These are phyloP conservation scores for Lochmaea capreae DNA, from an alignment of 2,888 invertebrate genomes.

Conservation along the genomic window DNA sequence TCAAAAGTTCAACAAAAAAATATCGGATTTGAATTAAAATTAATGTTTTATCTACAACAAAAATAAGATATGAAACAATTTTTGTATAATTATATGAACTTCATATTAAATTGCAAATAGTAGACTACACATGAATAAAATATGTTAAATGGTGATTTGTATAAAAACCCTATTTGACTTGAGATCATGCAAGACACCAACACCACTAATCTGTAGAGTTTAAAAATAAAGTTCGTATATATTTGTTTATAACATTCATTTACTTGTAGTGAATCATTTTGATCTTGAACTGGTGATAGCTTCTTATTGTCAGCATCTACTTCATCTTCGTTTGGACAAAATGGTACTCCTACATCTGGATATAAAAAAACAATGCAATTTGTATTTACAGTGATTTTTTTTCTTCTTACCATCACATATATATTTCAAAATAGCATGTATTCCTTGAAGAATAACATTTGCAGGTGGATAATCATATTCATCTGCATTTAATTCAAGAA, in stretches of 20 bases:
- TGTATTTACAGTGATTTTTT: neutral
- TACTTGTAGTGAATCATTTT: constrained; percentile 61
- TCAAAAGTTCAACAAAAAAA: constrained; percentile 9
- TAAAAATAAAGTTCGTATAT: constrained; percentile 7
- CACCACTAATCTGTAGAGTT: neutral
- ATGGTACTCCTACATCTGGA: constrained; percentile 67
- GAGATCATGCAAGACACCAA: neutral
- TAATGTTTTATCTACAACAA: neutral
- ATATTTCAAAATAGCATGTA: constrained; percentile 75
- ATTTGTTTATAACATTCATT: constrained; percentile 34
- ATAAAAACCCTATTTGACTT: neutral
- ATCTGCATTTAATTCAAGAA: constrained; percentile 73
- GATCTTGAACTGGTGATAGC: constrained; percentile 35
- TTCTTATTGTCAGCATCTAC: constrained; percentile 56
- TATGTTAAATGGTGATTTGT: neutral
- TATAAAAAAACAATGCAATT: neutral
- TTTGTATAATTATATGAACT: neutral
- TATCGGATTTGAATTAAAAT: neutral
- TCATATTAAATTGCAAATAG: neutral
- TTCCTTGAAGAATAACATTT: constrained; percentile 71
- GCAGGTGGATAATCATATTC: constrained; percentile 75
- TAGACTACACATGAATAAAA: no score
- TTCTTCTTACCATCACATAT: constrained; percentile 69
- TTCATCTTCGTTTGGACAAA: constrained; percentile 64
- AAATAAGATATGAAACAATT: neutral